phyloP scores from a whole-genome alignment of 2,113 vertebrate species.

The Proterorhinus semilunaris region DNA sequence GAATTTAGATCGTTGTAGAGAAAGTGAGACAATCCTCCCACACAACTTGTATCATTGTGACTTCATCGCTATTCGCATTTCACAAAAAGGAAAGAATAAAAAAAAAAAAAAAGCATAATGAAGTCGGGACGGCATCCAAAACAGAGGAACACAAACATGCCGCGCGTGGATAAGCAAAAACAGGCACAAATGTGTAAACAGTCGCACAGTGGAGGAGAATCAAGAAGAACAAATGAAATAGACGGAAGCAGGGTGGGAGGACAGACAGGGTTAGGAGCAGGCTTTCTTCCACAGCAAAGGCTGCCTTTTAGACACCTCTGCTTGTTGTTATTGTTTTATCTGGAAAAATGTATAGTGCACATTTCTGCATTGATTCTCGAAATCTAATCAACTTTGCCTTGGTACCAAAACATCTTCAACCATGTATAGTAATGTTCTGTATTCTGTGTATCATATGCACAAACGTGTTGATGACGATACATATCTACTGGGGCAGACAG shows the following conservation, averaged over 20 bases:
- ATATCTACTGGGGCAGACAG: too few species aligned
- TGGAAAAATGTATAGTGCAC: too few species aligned
- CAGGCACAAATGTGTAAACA: conserved; percentile 5
- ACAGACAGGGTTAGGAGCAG: conserved; percentile 30
- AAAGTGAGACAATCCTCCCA: not conserved
- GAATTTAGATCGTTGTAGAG: conserved; percentile 4
- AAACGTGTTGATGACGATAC: too few species aligned
- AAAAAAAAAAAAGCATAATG: conserved; percentile 20
- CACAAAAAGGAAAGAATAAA: not conserved
- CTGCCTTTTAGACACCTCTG: conserved; percentile 36
- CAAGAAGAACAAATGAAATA: conserved; percentile 27
- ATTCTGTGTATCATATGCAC: too few species aligned
- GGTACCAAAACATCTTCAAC: too few species aligned
- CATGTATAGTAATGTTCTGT: too few species aligned
- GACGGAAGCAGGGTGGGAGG: conserved; percentile 26
- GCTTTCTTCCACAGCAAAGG: not conserved
- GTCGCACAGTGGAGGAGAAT: conserved; percentile 11
- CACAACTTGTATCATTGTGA: not conserved
- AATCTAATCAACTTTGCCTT: too few species aligned
- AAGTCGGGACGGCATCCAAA: not conserved
- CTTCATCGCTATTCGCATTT: conserved; percentile 12
- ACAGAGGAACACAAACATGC: not conserved
- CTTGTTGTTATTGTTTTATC: not conserved
- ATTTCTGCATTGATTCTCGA: too few species aligned
- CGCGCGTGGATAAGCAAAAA: not conserved